Percentiles rank a stretch among this genome's conserved stretches.
These are phyloP conservation scores for Diaphora mendica DNA, from an alignment of 2,888 invertebrate species.

Conservation along the genomic window DNA sequence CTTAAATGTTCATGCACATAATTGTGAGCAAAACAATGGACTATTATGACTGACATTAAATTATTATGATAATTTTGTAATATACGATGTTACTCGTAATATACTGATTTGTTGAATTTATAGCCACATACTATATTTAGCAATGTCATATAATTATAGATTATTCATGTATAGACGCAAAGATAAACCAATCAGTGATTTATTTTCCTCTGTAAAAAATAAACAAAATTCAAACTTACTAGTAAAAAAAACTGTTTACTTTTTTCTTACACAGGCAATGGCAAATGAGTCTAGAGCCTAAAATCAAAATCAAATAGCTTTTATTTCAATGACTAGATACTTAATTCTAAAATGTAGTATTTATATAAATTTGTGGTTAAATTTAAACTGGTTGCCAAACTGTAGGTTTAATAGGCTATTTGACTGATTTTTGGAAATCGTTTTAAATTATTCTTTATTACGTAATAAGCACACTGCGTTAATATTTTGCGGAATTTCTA, in stretches of 20 bases:
- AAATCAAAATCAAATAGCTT: no score
- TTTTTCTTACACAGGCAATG: not conserved
- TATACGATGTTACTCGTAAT: conserved; percentile 12
- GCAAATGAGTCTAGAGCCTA: not conserved
- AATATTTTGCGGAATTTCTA: no score
- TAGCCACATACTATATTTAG: not conserved
- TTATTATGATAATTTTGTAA: conserved; percentile 15
- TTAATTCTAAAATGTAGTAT: no score
- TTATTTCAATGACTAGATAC: no score
- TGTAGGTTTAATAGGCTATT: not conserved
- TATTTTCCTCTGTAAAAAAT: not conserved
- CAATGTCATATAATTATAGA: not conserved
- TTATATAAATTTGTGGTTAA: not conserved
- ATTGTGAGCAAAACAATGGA: conserved; percentile 15
- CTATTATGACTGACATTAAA: conserved; percentile 11
- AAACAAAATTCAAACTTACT: not conserved
- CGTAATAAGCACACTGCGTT: no score
- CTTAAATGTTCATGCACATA: not conserved
- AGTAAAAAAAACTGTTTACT: not conserved
- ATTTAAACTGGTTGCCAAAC: not conserved
- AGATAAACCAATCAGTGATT: not conserved
- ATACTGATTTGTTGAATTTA: conserved; percentile 6
- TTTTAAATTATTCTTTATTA: no score
- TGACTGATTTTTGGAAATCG: no score
- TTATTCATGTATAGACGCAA: not conserved